Conservation (phyloP, 2,888 invertebrate genomes). For the Leistus spinibarbis region DNA sequence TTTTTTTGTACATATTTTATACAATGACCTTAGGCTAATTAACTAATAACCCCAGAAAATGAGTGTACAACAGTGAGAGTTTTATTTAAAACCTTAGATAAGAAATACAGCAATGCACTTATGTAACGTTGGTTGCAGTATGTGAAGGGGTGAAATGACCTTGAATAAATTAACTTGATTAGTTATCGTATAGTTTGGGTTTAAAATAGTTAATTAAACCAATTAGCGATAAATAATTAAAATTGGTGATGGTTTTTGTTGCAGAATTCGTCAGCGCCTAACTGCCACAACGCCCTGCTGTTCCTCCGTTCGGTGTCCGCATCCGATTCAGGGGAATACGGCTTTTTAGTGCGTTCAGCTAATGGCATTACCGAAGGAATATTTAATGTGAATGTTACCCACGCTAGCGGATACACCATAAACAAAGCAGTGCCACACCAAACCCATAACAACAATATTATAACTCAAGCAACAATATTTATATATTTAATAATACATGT, state of each 20-base stretch:
- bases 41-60: too few species aligned
- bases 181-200: too few species aligned
- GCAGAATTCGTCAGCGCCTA: constrained; percentile 63
- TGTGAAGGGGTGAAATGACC: too few species aligned
- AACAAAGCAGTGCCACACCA: constrained; percentile 35
- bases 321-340: constrained; percentile 68
- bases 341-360: constrained; percentile 66
- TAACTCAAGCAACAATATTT: constrained; percentile 24
- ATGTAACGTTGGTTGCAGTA: too few species aligned
- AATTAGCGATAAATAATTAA: too few species aligned
- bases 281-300: constrained; percentile 66
- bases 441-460: background rate
- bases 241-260: constrained; percentile 45
- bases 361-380: constrained; percentile 68
- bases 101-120: too few species aligned
- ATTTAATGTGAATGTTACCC: constrained; percentile 67
- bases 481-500: constrained; percentile 16
- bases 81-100: too few species aligned
- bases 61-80: too few species aligned
- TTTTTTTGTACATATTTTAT: too few species aligned
- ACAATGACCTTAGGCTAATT: too few species aligned
- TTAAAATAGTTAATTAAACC: too few species aligned
- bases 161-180: too few species aligned
- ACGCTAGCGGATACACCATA: constrained; percentile 55
- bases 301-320: constrained; percentile 64